A percentile compares a stretch with the other conserved stretches of the same genome.
phyloP scores from a whole-genome alignment of 2,113 vertebrate species.

The Crypturellus undulatus region DNA sequence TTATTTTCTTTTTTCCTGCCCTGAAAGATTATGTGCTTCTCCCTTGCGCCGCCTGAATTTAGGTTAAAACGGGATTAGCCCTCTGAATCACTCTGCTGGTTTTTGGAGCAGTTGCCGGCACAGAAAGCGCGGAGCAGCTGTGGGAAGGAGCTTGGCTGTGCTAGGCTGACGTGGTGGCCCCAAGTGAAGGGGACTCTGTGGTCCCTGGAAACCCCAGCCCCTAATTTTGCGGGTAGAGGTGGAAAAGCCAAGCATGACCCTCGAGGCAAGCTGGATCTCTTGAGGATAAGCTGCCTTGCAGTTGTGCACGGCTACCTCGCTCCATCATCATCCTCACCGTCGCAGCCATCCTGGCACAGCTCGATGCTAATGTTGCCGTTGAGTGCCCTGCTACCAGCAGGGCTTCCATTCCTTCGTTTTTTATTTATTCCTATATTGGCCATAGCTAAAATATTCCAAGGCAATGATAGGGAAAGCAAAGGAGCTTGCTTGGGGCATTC shows the following conservation, averaged over 20 bases:
- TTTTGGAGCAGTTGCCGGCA: neutral
- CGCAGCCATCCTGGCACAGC: neutral
- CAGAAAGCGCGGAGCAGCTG: neutral
- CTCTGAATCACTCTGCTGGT: constrained; percentile 24
- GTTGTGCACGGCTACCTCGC: neutral
- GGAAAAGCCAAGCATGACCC: fast-evolving
- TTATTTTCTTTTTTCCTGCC: neutral
- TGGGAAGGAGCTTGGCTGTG: neutral
- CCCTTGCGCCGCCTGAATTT: neutral
- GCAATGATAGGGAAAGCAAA: neutral
- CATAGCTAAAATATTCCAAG: neutral
- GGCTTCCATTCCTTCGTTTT: constrained; percentile 9
- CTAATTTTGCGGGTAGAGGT: neutral
- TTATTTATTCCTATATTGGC: constrained; percentile 30
- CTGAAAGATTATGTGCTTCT: constrained; percentile 22
- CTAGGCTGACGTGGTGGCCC: neutral
- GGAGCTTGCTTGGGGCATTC: neutral
- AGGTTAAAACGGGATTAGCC: constrained; percentile 73
- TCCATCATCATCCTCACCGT: neutral
- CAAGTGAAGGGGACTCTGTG: neutral
- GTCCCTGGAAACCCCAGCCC: neutral
- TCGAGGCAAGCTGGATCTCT: neutral
- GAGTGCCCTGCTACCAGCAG: neutral
- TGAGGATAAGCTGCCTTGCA: neutral
- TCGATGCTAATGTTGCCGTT: neutral